These are phyloP conservation scores for Solenopsis fugax DNA, from an alignment of 1,140 invertebrate species.

Conservation along the genomic window DNA sequence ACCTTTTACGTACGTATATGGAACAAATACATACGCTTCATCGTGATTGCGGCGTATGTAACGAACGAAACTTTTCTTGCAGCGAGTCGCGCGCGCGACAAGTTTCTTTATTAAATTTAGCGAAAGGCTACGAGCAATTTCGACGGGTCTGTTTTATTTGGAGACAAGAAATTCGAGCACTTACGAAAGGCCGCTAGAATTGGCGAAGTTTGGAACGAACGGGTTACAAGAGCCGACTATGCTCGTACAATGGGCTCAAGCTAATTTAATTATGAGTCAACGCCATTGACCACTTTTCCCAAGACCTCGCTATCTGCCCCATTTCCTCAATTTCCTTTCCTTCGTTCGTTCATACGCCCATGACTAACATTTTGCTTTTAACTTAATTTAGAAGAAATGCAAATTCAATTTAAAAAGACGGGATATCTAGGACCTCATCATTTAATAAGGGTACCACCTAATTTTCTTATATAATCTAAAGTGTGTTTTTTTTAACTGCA, in stretches of 20 bases:
- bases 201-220: slow-evolving; percentile 31
- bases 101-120: slow-evolving; percentile 59
- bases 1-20: background rate
- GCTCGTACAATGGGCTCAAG: slow-evolving; percentile 43
- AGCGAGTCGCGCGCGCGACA: background rate
- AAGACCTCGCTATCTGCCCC: slow-evolving; percentile 22
- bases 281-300: slow-evolving; percentile 52
- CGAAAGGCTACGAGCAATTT: slow-evolving; percentile 46
- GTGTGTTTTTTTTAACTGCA: background rate
- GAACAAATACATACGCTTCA: background rate
- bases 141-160: slow-evolving; percentile 51
- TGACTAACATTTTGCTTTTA: slow-evolving; percentile 4
- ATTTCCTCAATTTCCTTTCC: slow-evolving; percentile 46
- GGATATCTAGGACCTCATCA: slow-evolving; percentile 2
- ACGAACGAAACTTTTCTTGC: slow-evolving; percentile 34
- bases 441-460: slow-evolving; percentile 3
- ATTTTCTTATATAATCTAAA: slow-evolving; percentile 4
- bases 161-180: slow-evolving; percentile 48
- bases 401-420: slow-evolving; percentile 32
- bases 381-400: slow-evolving; percentile 20
- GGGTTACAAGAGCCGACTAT: background rate
- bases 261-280: slow-evolving; percentile 70
- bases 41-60: slow-evolving; percentile 17
- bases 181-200: background rate
- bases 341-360: background rate